Conservation (phyloP, 2,888 invertebrate species). For the Dusona sp. region DNA sequence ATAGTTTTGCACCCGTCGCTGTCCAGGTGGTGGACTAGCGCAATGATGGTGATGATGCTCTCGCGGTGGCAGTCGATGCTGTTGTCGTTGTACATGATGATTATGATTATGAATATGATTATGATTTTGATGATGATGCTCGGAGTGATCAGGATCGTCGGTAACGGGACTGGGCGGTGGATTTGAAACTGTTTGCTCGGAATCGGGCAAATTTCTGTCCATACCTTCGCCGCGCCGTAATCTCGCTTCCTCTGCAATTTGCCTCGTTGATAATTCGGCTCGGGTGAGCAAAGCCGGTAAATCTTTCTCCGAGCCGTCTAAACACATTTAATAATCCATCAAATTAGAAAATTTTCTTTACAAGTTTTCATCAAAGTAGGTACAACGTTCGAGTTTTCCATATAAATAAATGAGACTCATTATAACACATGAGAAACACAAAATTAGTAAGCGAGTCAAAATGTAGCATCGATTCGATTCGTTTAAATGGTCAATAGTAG, state of each 20-base stretch:
- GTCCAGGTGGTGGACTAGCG: conserved; percentile 73
- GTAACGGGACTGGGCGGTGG: conserved; percentile 94
- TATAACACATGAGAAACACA: not conserved
- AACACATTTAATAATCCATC: conserved; percentile 32
- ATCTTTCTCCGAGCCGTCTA: conserved; percentile 86
- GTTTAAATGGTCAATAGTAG: too few species aligned
- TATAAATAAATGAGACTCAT: not conserved
- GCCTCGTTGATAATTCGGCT: conserved; percentile 86
- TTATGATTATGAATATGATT: conserved; percentile 8
- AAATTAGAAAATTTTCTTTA: too few species aligned
- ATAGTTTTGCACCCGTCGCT: conserved; percentile 85
- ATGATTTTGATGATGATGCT: conserved; percentile 70
- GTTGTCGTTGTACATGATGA: conserved; percentile 27
- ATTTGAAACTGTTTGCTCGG: conserved; percentile 87
- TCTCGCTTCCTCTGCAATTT: conserved; percentile 86
- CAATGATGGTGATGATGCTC: conserved; percentile 35
- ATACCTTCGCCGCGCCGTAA: conserved; percentile 83
- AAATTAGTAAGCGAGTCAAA: conserved; percentile 1
- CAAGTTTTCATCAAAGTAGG: too few species aligned
- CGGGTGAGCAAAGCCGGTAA: conserved; percentile 88
- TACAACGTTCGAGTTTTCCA: too few species aligned
- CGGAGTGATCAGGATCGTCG: conserved; percentile 86
- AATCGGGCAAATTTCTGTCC: conserved; percentile 81
- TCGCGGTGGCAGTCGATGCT: not conserved
- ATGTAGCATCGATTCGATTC: not conserved